Conservation (phyloP, 2,888 invertebrate genomes). For the Nomada lathburiana region DNA sequence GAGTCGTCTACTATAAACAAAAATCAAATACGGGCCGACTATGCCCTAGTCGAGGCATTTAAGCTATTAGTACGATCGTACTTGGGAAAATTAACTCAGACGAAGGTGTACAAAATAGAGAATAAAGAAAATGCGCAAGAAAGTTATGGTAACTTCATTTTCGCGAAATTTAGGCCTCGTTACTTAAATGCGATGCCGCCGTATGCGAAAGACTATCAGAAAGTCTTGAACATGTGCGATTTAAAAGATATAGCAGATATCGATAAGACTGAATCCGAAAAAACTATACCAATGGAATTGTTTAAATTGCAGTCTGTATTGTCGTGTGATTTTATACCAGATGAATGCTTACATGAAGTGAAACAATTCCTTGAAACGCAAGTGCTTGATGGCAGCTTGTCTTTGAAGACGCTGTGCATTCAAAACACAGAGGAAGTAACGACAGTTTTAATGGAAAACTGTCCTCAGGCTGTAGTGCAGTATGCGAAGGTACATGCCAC, state of each 20-base stretch:
- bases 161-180: conserved; percentile 84
- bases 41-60: conserved; percentile 85
- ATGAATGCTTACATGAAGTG: conserved; percentile 87
- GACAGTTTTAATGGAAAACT: conserved; percentile 86
- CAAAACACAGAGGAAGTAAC: conserved; percentile 85
- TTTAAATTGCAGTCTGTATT: conserved; percentile 86
- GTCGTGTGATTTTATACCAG: conserved; percentile 86
- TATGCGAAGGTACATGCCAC: conserved; percentile 87
- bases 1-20: conserved; percentile 66
- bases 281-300: conserved; percentile 73
- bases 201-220: conserved; percentile 76
- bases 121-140: conserved; percentile 62
- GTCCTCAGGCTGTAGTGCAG: conserved; percentile 87
- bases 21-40: conserved; percentile 81
- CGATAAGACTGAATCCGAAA: conserved; percentile 64
- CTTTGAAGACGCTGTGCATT: conserved; percentile 85
- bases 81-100: conserved; percentile 85
- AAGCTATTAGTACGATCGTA: conserved; percentile 88
- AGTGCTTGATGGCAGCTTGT: conserved; percentile 86
- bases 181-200: conserved; percentile 86
- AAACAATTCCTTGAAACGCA: conserved; percentile 87
- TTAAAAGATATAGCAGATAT: conserved; percentile 66
- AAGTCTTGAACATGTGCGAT: conserved; percentile 68
- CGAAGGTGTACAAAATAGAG: conserved; percentile 75
- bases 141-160: conserved; percentile 82